Evolutionary conservation across 1,140 invertebrate species (phyloP), one percentile per base, ranked within the genome.

Genomic region (Lasaia peninsularis): DNA sequence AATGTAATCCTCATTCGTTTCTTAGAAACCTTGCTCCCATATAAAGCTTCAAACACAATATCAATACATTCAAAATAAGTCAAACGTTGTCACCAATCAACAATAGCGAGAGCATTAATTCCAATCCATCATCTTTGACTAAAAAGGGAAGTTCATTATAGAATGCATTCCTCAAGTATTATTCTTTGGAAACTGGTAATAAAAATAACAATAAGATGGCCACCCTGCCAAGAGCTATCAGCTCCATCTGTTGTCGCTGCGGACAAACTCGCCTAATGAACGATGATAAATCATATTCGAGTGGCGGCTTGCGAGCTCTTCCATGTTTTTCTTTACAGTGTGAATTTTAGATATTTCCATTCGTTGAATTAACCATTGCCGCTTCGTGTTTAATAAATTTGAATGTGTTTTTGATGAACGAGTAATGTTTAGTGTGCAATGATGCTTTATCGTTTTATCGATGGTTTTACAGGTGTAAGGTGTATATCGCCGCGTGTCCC

Each of bases 271-370:
- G 77, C 80, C 81, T 88, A 88, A 88, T 88, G 85, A 88, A 88
- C 82, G 85, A 88, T 88, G 85, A 88, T 88, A 86, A 88, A 88
- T 88, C 85, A 88, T 88, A 88, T 86, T 88, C 85, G 85, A 88
- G 81, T 86, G 77, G 79, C 78, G 78, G 76, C 80, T 80, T 71
- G 73, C 67, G 65, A 72, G 75, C 71, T 68, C 64, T 65, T 71
- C 73, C 74, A 72, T 71, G 73, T 69, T 74, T 74, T 78, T 79
- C 35, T 68, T 72, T 70, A 67, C 52, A 58, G 52, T 58, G 56
- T 63, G 59, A 58, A 52, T 55, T 60, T 56, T 64, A 7, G 28
- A 24, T 56, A 14, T 28, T 48, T 32, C 60, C 59, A 63, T 51
- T 28, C 53, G 11, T 18, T 60, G 52, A 10, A 16, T 20, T 34